Evolutionary conservation across 2,888 invertebrate genomes (phyloP), one percentile per base, ranked within the genome.

Genomic region (Branchellion lobata): DNA sequence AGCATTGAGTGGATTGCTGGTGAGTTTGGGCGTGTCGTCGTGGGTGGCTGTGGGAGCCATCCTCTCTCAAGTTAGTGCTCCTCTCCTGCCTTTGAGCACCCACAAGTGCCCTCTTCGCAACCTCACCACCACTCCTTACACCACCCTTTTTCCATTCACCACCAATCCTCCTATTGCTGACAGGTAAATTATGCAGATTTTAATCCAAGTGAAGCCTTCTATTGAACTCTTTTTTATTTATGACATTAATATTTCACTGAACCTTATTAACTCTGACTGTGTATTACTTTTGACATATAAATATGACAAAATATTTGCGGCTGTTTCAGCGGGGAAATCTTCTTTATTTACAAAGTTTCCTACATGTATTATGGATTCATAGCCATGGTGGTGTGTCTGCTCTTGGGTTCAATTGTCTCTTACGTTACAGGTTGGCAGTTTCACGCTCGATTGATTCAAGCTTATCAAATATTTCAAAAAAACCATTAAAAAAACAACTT

Each of bases 1-100:
- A 3, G 79, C 71, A 29, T 0, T 79, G 5, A 18, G 34, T 36
- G 79, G 79, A 18, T 33, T 72, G 3, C 24, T 61, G 24, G n/a
- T 57, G 34, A 79, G 79, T 51, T 33, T 79, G 27, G 29, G 36
- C 8, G 18, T 79, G 11, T 57, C 72, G 53, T 79, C 36, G 14
- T 79, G 79, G 79, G 24, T 79, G 11, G 73, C 79, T 33, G 71
- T 79, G 21, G 79, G 79, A 40, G 51, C 79, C 0, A 34, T 79
- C 18, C 11, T 79, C 3, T 51, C 72, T 27, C 47, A 73, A n/a
- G 53, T 72, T 29, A 53, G 57, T 0, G 24, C 24, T 33, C 78
- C 80, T 0, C 3, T 47, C n/a, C 73, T 80, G 8, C 0, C 29
- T 8, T 47, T 34, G n/a, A 78, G 78, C 29, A 65, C 31, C 1